A percentile compares a stretch with the other conserved stretches of the same genome.
These are phyloP conservation scores for Peromyscus aztecus DNA, from an alignment of 2,797 vertebrate species.

Conservation along the genomic window DNA sequence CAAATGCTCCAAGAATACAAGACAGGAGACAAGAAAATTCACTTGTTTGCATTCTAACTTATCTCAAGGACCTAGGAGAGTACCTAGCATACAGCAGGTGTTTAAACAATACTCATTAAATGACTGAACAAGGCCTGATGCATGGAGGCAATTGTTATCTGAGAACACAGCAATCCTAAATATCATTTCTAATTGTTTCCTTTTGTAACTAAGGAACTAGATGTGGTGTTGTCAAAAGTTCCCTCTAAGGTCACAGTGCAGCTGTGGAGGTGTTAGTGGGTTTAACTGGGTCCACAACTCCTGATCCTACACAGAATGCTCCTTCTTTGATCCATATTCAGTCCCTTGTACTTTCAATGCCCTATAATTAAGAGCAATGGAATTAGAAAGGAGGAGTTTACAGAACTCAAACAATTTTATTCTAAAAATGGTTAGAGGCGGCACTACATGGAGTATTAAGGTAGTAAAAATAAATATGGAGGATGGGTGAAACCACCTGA, in stretches of 20 bases:
- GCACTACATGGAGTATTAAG: conserved; percentile 64
- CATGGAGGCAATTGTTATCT: neutral
- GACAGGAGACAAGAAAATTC: neutral
- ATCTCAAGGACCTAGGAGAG: neutral
- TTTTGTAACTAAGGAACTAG: conserved; percentile 16
- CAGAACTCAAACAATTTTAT: conserved; percentile 29
- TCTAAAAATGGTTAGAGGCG: conserved; percentile 64
- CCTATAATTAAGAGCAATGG: conserved; percentile 62
- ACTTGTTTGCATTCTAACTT: neutral
- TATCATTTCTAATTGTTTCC: neutral
- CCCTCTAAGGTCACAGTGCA: neutral
- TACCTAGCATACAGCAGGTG: neutral
- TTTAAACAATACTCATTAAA: neutral
- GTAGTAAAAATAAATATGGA: conserved; percentile 75
- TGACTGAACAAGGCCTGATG: neutral
- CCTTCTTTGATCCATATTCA: neutral
- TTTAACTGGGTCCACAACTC: neutral
- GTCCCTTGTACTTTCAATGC: neutral
- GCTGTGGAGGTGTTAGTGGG: neutral
- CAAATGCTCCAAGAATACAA: neutral
- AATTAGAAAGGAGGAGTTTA: conserved; percentile 59
- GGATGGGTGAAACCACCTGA: conserved; percentile 62
- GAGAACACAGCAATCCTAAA: neutral
- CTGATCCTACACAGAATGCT: neutral
- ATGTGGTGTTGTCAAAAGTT: neutral